A percentile compares a stretch with the other conserved stretches of the same genome.
phyloP scores from a whole-genome alignment of 2,797 vertebrate species.

The Lophius americanus region DNA sequence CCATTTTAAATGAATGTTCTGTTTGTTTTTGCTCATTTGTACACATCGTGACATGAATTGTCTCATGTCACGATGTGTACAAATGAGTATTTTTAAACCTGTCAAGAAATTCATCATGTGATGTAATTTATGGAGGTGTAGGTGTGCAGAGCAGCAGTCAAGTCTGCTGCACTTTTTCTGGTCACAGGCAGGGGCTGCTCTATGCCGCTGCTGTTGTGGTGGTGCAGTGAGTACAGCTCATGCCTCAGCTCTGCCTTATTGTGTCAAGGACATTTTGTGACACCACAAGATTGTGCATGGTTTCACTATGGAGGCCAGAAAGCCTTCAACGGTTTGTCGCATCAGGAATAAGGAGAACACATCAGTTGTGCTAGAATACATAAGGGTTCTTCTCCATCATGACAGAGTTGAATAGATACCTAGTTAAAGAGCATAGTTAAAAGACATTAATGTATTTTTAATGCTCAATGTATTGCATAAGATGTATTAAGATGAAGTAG shows the following conservation, averaged over 20 bases:
- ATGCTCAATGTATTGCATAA: neutral
- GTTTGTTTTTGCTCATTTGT: neutral
- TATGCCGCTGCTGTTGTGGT: slow-evolving; percentile 41
- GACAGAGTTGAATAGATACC: slow-evolving; percentile 16
- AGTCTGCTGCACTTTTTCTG: slow-evolving; percentile 47
- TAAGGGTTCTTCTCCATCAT: slow-evolving; percentile 28
- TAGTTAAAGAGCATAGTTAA: neutral
- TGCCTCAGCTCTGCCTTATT: slow-evolving; percentile 48
- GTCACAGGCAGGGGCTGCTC: slow-evolving; percentile 70
- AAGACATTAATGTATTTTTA: neutral
- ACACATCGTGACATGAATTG: neutral
- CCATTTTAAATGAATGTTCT: neutral
- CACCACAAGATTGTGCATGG: slow-evolving; percentile 28
- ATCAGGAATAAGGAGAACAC: slow-evolving; percentile 23
- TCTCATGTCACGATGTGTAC: neutral
- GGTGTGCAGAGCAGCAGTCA: slow-evolving; percentile 19
- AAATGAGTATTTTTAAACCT: neutral
- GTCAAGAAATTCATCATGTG: neutral
- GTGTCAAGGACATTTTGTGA: slow-evolving; percentile 74
- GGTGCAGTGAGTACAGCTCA: slow-evolving; percentile 56
- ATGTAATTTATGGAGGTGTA: neutral
- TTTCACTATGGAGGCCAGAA: slow-evolving; percentile 34
- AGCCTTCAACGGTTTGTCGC: slow-evolving; percentile 14
- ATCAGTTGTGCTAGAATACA: slow-evolving; percentile 12
- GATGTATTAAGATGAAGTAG: neutral